Evolutionary conservation across 2,797 vertebrate genomes (phyloP), one percentile per base, ranked within the genome.

Genomic region (Callimico goeldii): DNA sequence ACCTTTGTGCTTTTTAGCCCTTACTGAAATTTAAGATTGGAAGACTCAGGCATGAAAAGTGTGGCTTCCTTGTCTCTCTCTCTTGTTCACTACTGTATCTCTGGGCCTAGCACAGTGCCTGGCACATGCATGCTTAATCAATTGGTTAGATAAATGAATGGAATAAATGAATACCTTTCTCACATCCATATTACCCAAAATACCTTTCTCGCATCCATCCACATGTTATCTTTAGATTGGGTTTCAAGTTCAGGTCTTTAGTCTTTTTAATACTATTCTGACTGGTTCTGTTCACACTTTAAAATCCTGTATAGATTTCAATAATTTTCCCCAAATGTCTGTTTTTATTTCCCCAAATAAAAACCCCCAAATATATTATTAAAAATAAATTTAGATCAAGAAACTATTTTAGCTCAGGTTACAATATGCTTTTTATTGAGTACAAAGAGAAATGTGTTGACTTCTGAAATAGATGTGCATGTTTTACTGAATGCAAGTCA

Each of bases 251-350:
- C 43, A 94, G 30, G 15, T 67, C 64, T 95, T 90, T 13, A 76
- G 61, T 89, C 52, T 92, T 94, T 89, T 75, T 67, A 84, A 36
- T 72, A 75, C 26, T 52, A 6, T 77, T 85, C 92, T 95, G 50
- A 81, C 70, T 90, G 20, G 48, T 55, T 89, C 22, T 52, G 5
- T 28, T 84, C 30, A 90, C 43, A 33, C n/a, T 82, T 94, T 73
- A 80, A 48, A 81, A 82, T 43, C 57, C 10, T 61, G 26, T 41
- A 2, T 73, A 94, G 33, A 46, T 48, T 58, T 64, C 39, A 58
- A 52, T 75, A 28, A 61, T 92, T 91, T 46, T 36, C 57, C 57
- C 26, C 17, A 73, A 20, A 30, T 52, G 5, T 89, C 39, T 79
- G n/a, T n/a, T n/a, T n/a, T n/a, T n/a, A n/a, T n/a, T n/a, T n/a